phyloP scores from a whole-genome alignment of 2,113 vertebrate genomes.

The Menidia beryllina region DNA sequence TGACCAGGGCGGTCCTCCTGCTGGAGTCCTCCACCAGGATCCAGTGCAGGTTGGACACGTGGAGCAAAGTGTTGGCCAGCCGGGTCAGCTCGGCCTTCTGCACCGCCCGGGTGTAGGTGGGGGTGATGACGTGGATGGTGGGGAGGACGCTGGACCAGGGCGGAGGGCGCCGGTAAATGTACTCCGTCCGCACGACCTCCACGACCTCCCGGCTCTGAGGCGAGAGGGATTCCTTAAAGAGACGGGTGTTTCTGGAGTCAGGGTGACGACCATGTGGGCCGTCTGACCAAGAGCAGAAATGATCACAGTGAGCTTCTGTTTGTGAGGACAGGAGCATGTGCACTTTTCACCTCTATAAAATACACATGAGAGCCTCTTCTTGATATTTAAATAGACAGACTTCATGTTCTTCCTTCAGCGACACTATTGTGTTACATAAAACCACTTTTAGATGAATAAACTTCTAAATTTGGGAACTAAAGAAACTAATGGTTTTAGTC shows the following conservation, averaged over 20 bases:
- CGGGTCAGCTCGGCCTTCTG: conserved; percentile 96
- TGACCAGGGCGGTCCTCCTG: conserved; percentile 84
- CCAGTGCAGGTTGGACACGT: conserved; percentile 93
- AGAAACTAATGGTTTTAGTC: no score
- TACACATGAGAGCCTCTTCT: not conserved
- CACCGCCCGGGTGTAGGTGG: conserved; percentile 89
- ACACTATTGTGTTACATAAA: not conserved
- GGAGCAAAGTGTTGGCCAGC: conserved; percentile 91
- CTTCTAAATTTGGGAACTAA: not conserved
- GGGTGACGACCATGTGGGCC: conserved; percentile 81
- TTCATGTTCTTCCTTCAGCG: not conserved
- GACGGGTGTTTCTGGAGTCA: conserved; percentile 78
- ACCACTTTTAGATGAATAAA: no score
- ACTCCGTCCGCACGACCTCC: conserved; percentile 87
- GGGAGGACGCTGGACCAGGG: conserved; percentile 85
- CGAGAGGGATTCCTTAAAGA: conserved; percentile 88
- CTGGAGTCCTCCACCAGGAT: conserved; percentile 92
- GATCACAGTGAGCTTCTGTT: conserved; percentile 6
- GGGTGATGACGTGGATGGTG: conserved; percentile 88
- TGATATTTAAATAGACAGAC: not conserved
- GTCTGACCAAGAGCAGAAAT: conserved; percentile 73
- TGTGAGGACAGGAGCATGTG: not conserved
- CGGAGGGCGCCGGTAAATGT: conserved; percentile 82
- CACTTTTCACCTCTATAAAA: not conserved
- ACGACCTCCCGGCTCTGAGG: conserved; percentile 84